Evolutionary conservation across 2,888 invertebrate species (phyloP), one percentile per base, ranked within the genome.

Genomic region (Lithosia quadra): DNA sequence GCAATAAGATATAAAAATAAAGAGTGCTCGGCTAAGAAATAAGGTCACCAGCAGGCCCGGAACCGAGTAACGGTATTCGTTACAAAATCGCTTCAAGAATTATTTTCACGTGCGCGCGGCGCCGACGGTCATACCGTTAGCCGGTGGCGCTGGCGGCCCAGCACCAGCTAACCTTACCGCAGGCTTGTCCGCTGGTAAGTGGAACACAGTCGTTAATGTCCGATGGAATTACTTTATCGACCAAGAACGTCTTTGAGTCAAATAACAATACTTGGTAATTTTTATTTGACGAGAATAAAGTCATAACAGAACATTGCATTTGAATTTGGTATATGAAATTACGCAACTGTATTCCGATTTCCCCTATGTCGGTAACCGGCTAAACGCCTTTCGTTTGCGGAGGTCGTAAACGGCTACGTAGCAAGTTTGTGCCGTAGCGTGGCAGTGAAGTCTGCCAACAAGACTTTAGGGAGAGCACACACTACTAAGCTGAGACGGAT

Each of bases 61-160:
- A 94, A 94, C 93, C 89, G 89, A 90, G 86, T 93, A 94, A 91
- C 95, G 93, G 95, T 93, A 86, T 92, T 89, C 86, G 90, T 94
- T 94, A 94, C 94, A 93, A 95, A 94, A 94, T 93, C 92, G 91
- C 94, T 91, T 91, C 93, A 93, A 94, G 94, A 94, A 94, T 94
- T 94, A 94, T 94, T 90, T 94, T 94, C 94, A 94, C 93, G 94
- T 93, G 93, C 93, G 88, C 90, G 84, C 88, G 86, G 85, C 86
- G 87, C 83, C 85, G 84, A 75, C 85, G 78, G 78, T 74, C 85
- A 79, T 84, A 92, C 93, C 94, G 94, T 93, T 93, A 93, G 84
- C 85, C 86, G 79, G 86, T 86, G 86, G 86, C 87, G 85, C 79
- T 84, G 88, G 88, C 86, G 83, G 82, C 81, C 81, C 86, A 85